Conservation (phyloP, 2,113 vertebrate genomes). For the Rhipidura dahli region DNA sequence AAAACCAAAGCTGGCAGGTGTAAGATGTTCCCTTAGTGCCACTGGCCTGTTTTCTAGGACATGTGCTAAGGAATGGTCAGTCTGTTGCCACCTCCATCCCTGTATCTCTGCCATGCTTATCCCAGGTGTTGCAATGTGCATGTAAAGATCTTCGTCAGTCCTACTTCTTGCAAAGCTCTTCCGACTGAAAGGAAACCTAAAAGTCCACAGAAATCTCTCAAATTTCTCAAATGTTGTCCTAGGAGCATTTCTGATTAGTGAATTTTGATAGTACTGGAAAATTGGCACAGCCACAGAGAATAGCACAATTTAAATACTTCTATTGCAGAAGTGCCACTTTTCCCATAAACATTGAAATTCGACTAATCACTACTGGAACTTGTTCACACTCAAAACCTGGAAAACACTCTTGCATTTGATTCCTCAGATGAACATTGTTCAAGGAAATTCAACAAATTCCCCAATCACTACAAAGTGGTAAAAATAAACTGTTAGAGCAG, state of each 20-base stretch:
- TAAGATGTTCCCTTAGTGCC: not conserved
- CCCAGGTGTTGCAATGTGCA: not conserved
- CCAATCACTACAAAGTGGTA: not conserved
- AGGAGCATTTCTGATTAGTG: not conserved
- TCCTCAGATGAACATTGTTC: not conserved
- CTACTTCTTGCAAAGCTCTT: not conserved
- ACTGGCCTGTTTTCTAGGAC: not conserved
- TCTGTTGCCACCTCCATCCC: not conserved
- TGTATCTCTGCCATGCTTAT: not conserved
- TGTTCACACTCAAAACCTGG: not conserved
- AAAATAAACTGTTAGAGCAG: not conserved
- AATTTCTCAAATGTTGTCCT: not conserved
- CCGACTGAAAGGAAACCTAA: not conserved
- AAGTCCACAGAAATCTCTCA: not conserved
- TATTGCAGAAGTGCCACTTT: conserved; percentile 41
- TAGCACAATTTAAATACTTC: conserved; percentile 38
- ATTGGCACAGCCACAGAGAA: conserved; percentile 5
- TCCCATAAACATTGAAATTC: conserved; percentile 25
- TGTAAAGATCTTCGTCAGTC: not conserved
- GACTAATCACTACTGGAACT: conserved; percentile 10
- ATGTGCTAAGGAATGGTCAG: not conserved
- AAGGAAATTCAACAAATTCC: not conserved
- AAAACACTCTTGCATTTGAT: not conserved
- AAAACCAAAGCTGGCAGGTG: not conserved
- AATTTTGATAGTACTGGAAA: conserved; percentile 18